A percentile compares a stretch with the other conserved stretches of the same genome.
Conservation (phyloP, 1,140 invertebrate species). For the Neodiprion fabricii region DNA sequence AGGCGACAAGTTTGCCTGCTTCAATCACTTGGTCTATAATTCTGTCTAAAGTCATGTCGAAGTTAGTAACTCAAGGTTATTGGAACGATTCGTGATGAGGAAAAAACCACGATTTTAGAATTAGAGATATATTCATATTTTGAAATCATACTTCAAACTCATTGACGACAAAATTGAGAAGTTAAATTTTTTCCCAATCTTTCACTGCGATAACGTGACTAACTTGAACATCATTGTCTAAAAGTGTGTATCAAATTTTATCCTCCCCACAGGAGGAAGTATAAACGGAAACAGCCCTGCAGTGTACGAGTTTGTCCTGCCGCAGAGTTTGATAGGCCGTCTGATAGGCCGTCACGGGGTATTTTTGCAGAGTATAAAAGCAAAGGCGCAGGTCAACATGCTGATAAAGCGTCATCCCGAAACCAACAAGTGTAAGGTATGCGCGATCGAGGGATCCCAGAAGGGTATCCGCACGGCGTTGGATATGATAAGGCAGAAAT, state of each 20-base stretch:
- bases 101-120: too few species aligned
- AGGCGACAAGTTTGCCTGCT: too few species aligned
- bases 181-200: not conserved
- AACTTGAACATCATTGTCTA: too few species aligned
- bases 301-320: slow-evolving; percentile 81
- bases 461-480: slow-evolving; percentile 80
- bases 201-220: not conserved
- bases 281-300: slow-evolving; percentile 59
- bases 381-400: slow-evolving; percentile 78
- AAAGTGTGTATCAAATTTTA: slow-evolving; percentile 7
- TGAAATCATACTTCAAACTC: not conserved
- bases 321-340: slow-evolving; percentile 79
- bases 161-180: not conserved
- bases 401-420: slow-evolving; percentile 78
- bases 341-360: slow-evolving; percentile 86
- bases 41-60: too few species aligned
- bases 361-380: slow-evolving; percentile 83
- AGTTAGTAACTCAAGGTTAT: too few species aligned
- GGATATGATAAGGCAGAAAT: slow-evolving; percentile 82
- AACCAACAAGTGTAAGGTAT: slow-evolving; percentile 77
- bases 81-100: too few species aligned
- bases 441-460: slow-evolving; percentile 81
- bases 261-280: slow-evolving; percentile 63
- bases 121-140: too few species aligned
- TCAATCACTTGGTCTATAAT: too few species aligned